Evolutionary conservation across 2,113 vertebrate species (phyloP), one percentile per base, ranked within the genome.

Genomic region (Thalassarche chlororhynchos): DNA sequence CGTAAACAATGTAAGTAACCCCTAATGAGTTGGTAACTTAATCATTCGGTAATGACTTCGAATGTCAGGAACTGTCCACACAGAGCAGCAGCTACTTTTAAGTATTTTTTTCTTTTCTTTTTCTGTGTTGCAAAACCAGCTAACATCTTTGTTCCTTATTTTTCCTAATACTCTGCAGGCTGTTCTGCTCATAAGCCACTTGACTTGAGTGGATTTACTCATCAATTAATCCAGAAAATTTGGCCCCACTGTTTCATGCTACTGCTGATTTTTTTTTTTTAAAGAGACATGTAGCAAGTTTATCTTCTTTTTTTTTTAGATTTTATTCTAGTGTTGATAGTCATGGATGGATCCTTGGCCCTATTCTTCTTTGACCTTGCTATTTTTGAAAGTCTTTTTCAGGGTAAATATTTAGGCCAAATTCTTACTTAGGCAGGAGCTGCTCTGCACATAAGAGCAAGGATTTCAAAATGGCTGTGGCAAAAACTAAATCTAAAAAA

Each of bases 1-100:
- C 8, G 24, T 93, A 95, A 96, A 86, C 90, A 91, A 88, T 94
- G 87, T 96, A 97, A 97, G 91, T 92, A 94, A 79, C 34, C 65
- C 74, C 78, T 90, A 96, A 96, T 80, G 89, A 96, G 74, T 66
- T 81, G 44, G 87, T 54, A 93, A 66, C 87, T 95, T 92, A 95
- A 97, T 92, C 74, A 93, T 81, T 84, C 65, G 85, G 65, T 88
- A 95, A 88, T 54, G 58, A 90, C 54, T 90, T 82, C 11, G 32
- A 94, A 82, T 87, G 77, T 89, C 84, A 95, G 77, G 68, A 95
- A 62, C 80, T 71, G 36, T 89, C 84, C 72, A n/a, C 42, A 58
- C 17, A 61, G 52, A 91, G 51, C 26, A 76, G 61, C 61, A 96
- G 25, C 77, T 84, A 52, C 62, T 65, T 71, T 32, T 36, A 87